Evolutionary conservation across 2,113 vertebrate genomes (phyloP).

Genomic region (Brachypteracias leptosomus): DNA sequence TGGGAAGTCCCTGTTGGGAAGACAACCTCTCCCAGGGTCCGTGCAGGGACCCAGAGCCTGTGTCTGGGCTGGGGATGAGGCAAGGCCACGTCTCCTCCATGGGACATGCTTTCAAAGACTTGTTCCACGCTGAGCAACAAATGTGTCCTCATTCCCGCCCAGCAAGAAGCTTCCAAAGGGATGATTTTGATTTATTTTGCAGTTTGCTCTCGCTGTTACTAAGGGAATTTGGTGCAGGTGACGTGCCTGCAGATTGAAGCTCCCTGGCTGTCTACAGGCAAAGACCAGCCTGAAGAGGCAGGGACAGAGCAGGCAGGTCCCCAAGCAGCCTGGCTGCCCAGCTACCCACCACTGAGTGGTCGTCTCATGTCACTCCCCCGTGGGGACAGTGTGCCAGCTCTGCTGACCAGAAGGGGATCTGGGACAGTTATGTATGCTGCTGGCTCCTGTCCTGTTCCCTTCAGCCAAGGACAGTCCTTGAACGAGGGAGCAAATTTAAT

Average conservation of each 20-base stretch:
- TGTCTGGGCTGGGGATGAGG: not conserved
- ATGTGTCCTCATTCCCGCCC: not conserved
- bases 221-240: not conserved
- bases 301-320: not conserved
- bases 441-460: not conserved
- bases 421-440: not conserved
- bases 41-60: accelerated
- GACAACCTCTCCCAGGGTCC: not conserved
- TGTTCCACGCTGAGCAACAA: not conserved
- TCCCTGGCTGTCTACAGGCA: not conserved
- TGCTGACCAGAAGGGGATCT: not conserved
- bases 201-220: not conserved
- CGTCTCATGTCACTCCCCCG: not conserved
- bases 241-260: not conserved
- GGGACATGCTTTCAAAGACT: not conserved
- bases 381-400: not conserved
- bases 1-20: accelerated
- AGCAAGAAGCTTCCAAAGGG: not conserved
- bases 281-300: not conserved
- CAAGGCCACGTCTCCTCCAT: not conserved
- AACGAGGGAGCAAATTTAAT: not conserved
- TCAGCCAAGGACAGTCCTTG: not conserved
- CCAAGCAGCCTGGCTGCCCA: not conserved
- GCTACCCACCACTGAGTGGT: not conserved
- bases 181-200: not conserved